Evolutionary conservation across 2,113 vertebrate species (phyloP).

Genomic region (Petrocephalus microphthalmus): DNA sequence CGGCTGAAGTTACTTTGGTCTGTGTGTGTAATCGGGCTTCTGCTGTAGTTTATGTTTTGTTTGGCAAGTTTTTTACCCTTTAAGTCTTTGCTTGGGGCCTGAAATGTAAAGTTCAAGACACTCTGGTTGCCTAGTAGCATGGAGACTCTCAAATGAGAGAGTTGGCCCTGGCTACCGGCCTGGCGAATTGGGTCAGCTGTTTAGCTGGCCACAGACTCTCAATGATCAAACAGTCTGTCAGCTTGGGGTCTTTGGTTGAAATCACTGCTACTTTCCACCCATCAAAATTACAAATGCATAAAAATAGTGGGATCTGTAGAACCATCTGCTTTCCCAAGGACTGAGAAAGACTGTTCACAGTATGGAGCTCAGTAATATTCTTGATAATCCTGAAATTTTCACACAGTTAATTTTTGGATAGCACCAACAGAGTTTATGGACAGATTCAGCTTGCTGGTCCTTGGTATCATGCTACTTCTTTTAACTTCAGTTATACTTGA

Average conservation of each 20-base stretch:
- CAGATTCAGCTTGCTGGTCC: neutral
- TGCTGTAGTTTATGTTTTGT: neutral
- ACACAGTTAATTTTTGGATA: neutral
- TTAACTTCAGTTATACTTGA: neutral
- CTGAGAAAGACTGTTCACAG: neutral
- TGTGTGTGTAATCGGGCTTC: neutral
- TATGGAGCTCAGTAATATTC: neutral
- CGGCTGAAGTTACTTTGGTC: neutral
- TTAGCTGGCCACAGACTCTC: neutral
- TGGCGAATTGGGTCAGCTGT: neutral
- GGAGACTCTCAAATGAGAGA: neutral
- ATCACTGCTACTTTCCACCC: neutral
- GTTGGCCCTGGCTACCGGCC: neutral
- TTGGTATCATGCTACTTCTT: neutral
- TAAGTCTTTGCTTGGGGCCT: neutral
- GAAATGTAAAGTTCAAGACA: neutral
- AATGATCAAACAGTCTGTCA: neutral
- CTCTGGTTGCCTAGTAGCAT: neutral
- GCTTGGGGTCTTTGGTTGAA: neutral
- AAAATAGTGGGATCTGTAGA: neutral
- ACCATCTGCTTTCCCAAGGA: neutral
- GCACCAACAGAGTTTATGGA: neutral
- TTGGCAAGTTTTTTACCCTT: neutral
- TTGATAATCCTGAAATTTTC: neutral
- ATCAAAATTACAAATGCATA: neutral